Evolutionary conservation across 2,888 invertebrate species (phyloP).

Genomic region (Agriopis aurantiaria): DNA sequence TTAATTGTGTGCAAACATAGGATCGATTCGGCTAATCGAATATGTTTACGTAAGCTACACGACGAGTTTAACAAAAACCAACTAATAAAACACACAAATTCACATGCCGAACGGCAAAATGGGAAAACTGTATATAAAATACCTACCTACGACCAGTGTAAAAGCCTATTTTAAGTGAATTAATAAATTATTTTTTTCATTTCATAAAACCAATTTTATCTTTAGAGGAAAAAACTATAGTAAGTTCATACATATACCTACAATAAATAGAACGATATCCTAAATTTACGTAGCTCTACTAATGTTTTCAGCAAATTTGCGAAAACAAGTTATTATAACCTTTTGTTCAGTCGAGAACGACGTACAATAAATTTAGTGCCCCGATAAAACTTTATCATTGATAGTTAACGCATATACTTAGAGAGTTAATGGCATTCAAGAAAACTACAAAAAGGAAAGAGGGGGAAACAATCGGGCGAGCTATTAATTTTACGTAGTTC

Average conservation of each 20-base stretch:
- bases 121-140: no score
- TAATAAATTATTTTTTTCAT: no score
- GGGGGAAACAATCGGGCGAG: conserved; percentile 57
- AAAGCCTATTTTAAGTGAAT: no score
- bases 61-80: background rate
- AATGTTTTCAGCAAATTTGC: conserved; percentile 25
- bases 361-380: conserved; percentile 29
- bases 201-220: background rate
- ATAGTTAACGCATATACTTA: conserved; percentile 40
- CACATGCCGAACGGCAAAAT: no score
- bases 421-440: conserved; percentile 51
- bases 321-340: conserved; percentile 28
- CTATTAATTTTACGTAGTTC: conserved; percentile 70
- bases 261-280: background rate
- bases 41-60: background rate
- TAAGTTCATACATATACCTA: background rate
- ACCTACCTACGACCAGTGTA: no score
- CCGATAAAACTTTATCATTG: conserved; percentile 43
- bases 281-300: background rate
- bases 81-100: background rate
- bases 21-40: conserved; percentile 16
- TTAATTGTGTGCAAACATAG: conserved; percentile 56
- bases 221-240: background rate
- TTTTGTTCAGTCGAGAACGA: conserved; percentile 35
- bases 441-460: conserved; percentile 51